Evolutionary conservation across 2,888 invertebrate genomes (phyloP).

Genomic region (Drosophila siamana): DNA sequence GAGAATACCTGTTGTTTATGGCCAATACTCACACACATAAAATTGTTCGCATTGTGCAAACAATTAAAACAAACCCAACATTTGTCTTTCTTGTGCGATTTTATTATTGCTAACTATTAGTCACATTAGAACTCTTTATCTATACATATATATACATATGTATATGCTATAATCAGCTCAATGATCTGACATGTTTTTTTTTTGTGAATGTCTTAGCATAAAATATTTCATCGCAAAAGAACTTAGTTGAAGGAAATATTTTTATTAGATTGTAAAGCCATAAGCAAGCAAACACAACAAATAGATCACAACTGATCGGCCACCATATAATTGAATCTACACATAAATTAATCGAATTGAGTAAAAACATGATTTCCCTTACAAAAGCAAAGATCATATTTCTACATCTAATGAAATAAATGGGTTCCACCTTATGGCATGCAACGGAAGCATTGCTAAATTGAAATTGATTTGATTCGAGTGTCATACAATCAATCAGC

Average conservation of each 20-base stretch:
- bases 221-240: background rate
- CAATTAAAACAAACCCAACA: background rate
- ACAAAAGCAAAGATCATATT: no score
- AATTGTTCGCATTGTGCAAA: constrained; percentile 7
- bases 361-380: no score
- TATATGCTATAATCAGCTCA: background rate
- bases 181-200: background rate
- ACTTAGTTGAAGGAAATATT: background rate
- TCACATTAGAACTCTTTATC: background rate
- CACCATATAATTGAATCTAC: no score
- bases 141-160: background rate
- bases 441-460: background rate
- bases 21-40: constrained; percentile 13
- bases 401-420: no score
- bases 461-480: background rate
- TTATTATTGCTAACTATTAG: constrained; percentile 7
- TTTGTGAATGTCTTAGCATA: background rate
- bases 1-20: constrained; percentile 9
- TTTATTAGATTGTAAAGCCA: background rate
- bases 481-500: background rate
- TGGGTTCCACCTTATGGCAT: no score
- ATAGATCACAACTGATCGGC: background rate
- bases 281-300: background rate
- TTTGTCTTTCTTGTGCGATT: constrained; percentile 1
- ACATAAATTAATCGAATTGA: no score